Conservation (phyloP, 2,888 invertebrate species). For the Drosophila mayaguana region DNA sequence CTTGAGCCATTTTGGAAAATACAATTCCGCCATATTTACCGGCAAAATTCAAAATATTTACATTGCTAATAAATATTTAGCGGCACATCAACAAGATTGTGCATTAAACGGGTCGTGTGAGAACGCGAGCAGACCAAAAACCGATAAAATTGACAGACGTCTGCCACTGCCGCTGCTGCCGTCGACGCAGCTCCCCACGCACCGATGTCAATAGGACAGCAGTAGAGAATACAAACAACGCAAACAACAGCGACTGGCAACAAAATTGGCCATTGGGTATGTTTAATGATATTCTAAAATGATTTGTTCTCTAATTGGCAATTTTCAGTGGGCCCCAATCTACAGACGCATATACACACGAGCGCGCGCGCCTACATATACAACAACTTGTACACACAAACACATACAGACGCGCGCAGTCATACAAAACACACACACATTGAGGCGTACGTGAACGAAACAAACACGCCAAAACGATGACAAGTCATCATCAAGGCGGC, state of each 20-base stretch:
- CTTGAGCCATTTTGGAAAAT: conserved; percentile 83
- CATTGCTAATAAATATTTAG: conserved; percentile 63
- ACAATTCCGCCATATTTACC: conserved; percentile 84
- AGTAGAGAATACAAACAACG: conserved; percentile 41
- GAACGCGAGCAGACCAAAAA: conserved; percentile 27
- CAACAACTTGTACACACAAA: conserved; percentile 23
- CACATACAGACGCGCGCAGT: conserved; percentile 8
- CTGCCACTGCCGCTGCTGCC: conserved; percentile 60
- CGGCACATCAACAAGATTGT: conserved; percentile 29
- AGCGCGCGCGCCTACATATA: conserved; percentile 58
- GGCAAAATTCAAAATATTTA: conserved; percentile 84
- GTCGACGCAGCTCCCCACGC: conserved; percentile 70
- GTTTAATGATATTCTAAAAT: conserved; percentile 42
- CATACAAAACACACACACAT: conserved; percentile 29
- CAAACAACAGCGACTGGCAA: conserved; percentile 24
- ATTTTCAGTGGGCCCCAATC: conserved; percentile 56
- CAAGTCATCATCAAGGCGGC: conserved; percentile 76
- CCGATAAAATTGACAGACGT: conserved; percentile 56
- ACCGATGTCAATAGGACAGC: conserved; percentile 62
- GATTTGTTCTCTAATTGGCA: conserved; percentile 54
- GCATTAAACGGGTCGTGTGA: conserved; percentile 34
- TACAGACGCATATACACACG: conserved; percentile 50
- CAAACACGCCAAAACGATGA: conserved; percentile 61
- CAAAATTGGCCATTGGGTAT: conserved; percentile 54
- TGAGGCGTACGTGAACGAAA: conserved; percentile 14